A percentile compares a stretch with the other conserved stretches of the same genome.
Conservation (phyloP, 2,797 vertebrate species). For the Cuniculus paca region DNA sequence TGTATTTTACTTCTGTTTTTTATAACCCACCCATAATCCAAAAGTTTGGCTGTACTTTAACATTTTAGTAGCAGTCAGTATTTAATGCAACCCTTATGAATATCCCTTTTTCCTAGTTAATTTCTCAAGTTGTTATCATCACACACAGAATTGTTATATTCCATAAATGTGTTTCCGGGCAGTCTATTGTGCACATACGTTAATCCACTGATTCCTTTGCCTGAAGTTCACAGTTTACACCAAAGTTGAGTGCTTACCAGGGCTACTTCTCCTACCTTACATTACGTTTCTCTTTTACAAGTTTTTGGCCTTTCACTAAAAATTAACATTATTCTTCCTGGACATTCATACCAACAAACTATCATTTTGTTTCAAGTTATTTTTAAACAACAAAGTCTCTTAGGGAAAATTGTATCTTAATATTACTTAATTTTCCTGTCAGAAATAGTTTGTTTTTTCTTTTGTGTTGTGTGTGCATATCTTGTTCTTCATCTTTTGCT, state of each 20-base stretch:
- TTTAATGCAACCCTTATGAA: not conserved
- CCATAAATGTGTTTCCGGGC: not conserved
- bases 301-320: not conserved
- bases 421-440: not conserved
- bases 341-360: not conserved
- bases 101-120: not conserved
- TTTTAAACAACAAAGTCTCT: constrained; percentile 11
- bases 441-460: not conserved
- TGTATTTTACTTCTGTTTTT: constrained; percentile 39
- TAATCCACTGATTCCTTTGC: not conserved
- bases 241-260: not conserved
- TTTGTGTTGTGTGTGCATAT: not conserved
- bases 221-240: not conserved
- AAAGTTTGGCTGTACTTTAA: not conserved
- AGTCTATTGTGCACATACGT: not conserved
- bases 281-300: not conserved
- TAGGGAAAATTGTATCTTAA: not conserved
- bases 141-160: not conserved
- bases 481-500: not conserved
- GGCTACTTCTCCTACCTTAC: not conserved
- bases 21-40: not conserved
- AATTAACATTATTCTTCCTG: not conserved
- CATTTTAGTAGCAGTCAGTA: constrained; percentile 21
- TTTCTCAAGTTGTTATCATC: constrained; percentile 22
- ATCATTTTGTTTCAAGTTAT: not conserved